Evolutionary conservation across 2,797 vertebrate species (phyloP).

Genomic region (Pteronotus mesoamericanus): DNA sequence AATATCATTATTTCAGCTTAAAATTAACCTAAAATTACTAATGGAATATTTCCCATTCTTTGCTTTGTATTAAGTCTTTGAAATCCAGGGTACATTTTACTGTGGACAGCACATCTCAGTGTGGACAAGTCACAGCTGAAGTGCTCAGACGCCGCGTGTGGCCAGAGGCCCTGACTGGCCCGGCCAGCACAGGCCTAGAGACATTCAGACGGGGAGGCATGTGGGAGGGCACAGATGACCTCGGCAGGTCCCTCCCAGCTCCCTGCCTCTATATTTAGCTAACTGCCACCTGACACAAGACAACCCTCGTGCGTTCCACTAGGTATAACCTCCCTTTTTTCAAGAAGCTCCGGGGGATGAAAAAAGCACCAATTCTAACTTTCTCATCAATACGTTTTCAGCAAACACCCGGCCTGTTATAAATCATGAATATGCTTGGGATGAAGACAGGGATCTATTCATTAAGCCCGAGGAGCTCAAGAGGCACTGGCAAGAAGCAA

Average conservation of each 20-base stretch:
- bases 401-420: neutral
- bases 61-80: neutral
- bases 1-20: neutral
- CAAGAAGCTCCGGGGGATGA: neutral
- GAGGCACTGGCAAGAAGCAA: neutral
- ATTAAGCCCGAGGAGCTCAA: neutral
- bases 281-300: conserved; percentile 36
- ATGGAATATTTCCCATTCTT: neutral
- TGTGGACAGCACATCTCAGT: neutral
- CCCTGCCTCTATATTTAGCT: conserved; percentile 49
- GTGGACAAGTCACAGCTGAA: neutral
- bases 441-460: conserved; percentile 20
- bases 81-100: neutral
- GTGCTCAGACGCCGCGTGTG: neutral
- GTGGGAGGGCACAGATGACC: neutral
- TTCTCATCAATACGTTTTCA: neutral
- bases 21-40: neutral
- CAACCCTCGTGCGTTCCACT: neutral
- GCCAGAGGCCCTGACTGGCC: neutral
- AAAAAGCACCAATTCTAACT: neutral
- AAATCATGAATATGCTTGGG: neutral
- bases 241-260: conserved; percentile 27
- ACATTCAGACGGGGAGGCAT: neutral
- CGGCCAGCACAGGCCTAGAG: neutral
- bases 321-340: neutral